A percentile compares a stretch with the other conserved stretches of the same genome.
phyloP scores from a whole-genome alignment of 2,888 invertebrate species.

The Tetheella fluctuosa region DNA sequence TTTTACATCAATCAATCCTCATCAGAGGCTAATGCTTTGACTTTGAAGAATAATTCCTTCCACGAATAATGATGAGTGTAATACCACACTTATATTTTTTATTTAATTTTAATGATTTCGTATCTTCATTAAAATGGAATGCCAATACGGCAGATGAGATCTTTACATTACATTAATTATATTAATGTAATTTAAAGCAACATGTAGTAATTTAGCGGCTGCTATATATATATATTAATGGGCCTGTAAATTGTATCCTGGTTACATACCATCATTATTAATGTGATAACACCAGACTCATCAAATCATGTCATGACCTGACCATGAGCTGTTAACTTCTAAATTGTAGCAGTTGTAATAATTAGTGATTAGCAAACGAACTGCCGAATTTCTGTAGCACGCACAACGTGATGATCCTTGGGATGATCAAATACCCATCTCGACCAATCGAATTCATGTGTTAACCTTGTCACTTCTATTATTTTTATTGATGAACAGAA shows the following conservation, averaged over 20 bases:
- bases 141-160: not conserved
- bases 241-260: slow-evolving; percentile 7
- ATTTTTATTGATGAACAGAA: slow-evolving; percentile 46
- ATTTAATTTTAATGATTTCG: not conserved
- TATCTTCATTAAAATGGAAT: slow-evolving; percentile 2
- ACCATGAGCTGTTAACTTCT: slow-evolving; percentile 40
- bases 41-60: too few species aligned
- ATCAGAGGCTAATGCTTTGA: not conserved
- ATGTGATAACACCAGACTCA: slow-evolving; percentile 26
- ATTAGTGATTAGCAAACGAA: slow-evolving; percentile 40
- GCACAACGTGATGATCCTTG: slow-evolving; percentile 62
- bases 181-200: not conserved
- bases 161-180: too few species aligned
- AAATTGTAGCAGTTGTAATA: slow-evolving; percentile 41
- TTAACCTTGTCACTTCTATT: slow-evolving; percentile 57
- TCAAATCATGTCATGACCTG: slow-evolving; percentile 28
- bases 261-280: slow-evolving; percentile 24
- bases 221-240: slow-evolving; percentile 1
- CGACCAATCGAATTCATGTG: slow-evolving; percentile 44
- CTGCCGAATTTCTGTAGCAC: slow-evolving; percentile 59
- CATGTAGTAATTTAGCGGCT: not conserved
- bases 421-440: slow-evolving; percentile 28
- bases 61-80: not conserved
- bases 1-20: not conserved
- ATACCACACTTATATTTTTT: not conserved